Evolutionary conservation across 2,888 invertebrate genomes (phyloP).

Genomic region (Malthinus seriepunctatus): DNA sequence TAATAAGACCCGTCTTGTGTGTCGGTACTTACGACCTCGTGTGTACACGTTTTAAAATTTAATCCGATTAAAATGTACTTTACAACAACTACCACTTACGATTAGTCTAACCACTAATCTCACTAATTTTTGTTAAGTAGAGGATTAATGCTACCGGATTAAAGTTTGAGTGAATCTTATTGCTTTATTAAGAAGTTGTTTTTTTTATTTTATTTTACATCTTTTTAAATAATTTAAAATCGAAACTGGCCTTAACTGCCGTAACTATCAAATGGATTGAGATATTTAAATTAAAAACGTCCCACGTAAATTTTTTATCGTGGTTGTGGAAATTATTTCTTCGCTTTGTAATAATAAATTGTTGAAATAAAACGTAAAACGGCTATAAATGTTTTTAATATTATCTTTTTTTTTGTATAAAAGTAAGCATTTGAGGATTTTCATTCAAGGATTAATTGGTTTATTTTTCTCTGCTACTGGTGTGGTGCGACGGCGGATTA

Average conservation of each 20-base stretch:
- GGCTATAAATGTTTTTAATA: no score
- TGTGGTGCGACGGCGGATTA: no score
- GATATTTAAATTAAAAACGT: constrained; percentile 4
- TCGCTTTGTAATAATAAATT: no score
- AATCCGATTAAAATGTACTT: constrained; percentile 42
- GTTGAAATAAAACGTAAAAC: no score
- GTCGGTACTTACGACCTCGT: background rate
- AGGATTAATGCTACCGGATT: constrained; percentile 37
- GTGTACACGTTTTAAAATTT: constrained; percentile 22
- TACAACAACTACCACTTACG: constrained; percentile 35
- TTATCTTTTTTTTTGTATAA: no score
- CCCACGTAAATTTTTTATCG: background rate
- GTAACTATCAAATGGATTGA: background rate
- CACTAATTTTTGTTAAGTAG: constrained; percentile 40
- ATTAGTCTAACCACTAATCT: constrained; percentile 40
- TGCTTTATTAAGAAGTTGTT: background rate
- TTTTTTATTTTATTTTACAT: no score
- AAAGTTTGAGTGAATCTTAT: constrained; percentile 13
- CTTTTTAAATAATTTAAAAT: no score
- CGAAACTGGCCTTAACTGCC: no score
- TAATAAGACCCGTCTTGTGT: background rate
- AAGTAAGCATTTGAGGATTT: no score
- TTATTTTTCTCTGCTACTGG: no score
- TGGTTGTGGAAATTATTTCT: no score
- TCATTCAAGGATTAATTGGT: no score